phyloP scores from a whole-genome alignment of 2,797 vertebrate genomes.

The Xiphorhynchus erythropygius region DNA sequence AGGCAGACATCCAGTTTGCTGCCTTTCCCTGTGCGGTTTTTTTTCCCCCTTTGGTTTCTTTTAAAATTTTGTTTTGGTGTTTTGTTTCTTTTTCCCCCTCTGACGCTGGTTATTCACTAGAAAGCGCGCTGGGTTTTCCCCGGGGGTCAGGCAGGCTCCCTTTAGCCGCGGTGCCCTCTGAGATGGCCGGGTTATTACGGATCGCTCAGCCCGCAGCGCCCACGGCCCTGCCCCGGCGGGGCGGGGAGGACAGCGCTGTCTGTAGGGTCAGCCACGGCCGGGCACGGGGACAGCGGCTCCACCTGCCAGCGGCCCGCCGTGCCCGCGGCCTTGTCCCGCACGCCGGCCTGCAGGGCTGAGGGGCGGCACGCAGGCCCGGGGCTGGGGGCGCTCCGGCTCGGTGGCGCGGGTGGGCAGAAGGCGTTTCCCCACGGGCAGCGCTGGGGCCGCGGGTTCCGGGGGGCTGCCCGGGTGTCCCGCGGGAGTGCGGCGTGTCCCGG shows the following conservation, averaged over 20 bases:
- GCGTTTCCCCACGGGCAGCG: too few species aligned
- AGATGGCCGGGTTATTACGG: neutral
- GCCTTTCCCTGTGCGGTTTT: neutral
- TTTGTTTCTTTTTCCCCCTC: too few species aligned
- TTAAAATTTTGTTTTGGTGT: neutral
- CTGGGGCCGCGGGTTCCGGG: neutral
- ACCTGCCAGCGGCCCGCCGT: neutral
- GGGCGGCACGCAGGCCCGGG: neutral
- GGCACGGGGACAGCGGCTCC: neutral
- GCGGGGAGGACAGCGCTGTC: neutral
- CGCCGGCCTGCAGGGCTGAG: neutral
- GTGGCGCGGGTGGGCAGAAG: too few species aligned
- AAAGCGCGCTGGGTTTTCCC: neutral
- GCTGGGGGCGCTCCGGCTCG: too few species aligned
- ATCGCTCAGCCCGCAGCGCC: neutral
- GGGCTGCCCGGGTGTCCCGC: neutral
- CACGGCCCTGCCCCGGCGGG: neutral
- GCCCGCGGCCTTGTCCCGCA: neutral
- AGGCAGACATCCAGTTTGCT: neutral
- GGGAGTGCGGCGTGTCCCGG: neutral
- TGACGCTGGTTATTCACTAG: neutral
- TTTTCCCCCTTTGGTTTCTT: too few species aligned
- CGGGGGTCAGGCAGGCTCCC: neutral
- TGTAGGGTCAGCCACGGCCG: neutral
- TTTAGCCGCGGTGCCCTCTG: rapidly evolving